phyloP scores from a whole-genome alignment of 1,140 invertebrate species.

The Tetramorium parvispinum region DNA sequence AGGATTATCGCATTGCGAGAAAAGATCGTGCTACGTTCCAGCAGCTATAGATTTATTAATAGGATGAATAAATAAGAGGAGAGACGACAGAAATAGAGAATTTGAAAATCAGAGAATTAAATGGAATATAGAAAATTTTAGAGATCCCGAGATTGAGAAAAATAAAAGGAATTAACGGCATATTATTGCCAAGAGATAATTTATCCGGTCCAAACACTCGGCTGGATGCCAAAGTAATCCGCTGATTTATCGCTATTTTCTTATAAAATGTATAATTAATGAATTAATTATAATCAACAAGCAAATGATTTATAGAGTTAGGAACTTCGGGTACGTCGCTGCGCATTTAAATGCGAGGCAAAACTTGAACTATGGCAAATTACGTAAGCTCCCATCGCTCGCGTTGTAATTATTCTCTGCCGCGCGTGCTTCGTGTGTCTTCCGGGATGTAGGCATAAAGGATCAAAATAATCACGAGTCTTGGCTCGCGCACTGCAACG shows the following conservation, averaged over 20 bases:
- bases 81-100: background rate
- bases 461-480: conserved; percentile 41
- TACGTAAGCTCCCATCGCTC: conserved; percentile 26
- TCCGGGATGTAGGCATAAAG: conserved; percentile 54
- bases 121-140: background rate
- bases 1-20: background rate
- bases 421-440: conserved; percentile 17
- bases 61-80: background rate
- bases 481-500: background rate
- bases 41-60: background rate
- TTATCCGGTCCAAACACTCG: background rate
- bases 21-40: background rate
- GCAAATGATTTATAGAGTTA: background rate
- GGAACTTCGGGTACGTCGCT: background rate
- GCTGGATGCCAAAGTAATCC: background rate
- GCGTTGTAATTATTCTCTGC: conserved; percentile 35
- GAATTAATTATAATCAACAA: conserved; percentile 1
- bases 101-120: background rate
- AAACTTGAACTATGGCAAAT: conserved; percentile 25
- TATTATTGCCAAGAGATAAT: background rate
- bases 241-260: background rate
- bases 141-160: background rate
- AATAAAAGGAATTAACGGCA: too few relatives aligned
- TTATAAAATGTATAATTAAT: background rate
- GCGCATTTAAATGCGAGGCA: background rate